A percentile compares a stretch with the other conserved stretches of the same genome.
Conservation (phyloP, 2,113 vertebrate genomes). For the Dendropsophus ebraccatus region DNA sequence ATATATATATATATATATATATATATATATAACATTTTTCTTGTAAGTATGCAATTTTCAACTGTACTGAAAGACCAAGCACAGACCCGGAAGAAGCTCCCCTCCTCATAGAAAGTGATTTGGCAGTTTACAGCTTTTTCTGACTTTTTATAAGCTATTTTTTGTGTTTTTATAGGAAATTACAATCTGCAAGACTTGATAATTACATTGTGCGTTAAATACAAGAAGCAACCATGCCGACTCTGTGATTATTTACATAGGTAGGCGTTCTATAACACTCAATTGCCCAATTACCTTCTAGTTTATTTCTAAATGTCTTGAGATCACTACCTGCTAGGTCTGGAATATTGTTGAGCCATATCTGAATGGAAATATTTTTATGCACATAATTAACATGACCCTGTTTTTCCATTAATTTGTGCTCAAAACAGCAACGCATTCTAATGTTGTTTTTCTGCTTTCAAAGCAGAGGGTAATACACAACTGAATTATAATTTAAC, state of each 20-base stretch:
- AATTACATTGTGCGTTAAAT: not conserved
- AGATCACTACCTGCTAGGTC: constrained; percentile 18
- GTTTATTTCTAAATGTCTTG: constrained; percentile 25
- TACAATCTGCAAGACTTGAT: not conserved
- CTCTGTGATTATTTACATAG: constrained; percentile 38
- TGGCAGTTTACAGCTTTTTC: no score
- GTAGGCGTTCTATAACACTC: constrained; percentile 35
- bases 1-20: no score
- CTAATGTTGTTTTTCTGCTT: constrained; percentile 43
- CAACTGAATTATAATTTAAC: constrained; percentile 48
- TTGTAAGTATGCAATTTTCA: no score
- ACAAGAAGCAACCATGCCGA: constrained; percentile 2
- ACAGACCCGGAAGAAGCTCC: no score
- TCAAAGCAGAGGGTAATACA: constrained; percentile 34
- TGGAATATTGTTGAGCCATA: constrained; percentile 39
- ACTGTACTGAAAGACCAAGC: no score
- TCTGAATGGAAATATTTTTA: constrained; percentile 46
- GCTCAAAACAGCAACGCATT: constrained; percentile 45
- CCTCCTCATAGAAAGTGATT: not conserved
- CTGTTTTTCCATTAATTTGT: constrained; percentile 51
- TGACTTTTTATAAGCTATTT: no score
- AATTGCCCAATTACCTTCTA: constrained; percentile 43
- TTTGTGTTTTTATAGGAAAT: not conserved
- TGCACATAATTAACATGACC: constrained; percentile 48
- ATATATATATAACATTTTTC: no score